Evolutionary conservation across 2,797 vertebrate species (phyloP).

Genomic region (Scyliorhinus canicula): DNA sequence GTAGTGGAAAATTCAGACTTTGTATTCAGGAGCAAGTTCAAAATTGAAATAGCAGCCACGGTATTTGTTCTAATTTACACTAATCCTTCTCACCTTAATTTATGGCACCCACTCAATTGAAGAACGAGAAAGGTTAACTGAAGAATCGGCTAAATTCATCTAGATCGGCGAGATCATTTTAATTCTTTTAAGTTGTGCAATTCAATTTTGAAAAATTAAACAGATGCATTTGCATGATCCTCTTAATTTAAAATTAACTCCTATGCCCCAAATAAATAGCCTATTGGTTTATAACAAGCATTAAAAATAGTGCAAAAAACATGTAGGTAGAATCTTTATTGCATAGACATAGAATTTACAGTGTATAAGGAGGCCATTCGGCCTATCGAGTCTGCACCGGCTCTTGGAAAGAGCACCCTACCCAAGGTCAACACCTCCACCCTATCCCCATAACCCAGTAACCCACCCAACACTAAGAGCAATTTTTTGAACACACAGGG

Average conservation of each 20-base stretch:
- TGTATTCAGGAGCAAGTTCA: background rate
- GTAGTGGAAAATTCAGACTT: background rate
- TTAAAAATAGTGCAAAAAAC: background rate
- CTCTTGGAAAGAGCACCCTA: too few relatives aligned
- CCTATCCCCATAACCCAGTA: too few relatives aligned
- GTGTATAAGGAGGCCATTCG: too few relatives aligned
- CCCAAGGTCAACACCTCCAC: too few relatives aligned
- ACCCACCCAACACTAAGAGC: too few relatives aligned
- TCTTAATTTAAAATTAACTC: background rate
- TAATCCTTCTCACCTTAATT: background rate
- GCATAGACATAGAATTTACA: too few relatives aligned
- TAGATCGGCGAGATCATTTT: background rate
- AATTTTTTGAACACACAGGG: too few relatives aligned
- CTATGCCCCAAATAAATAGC: background rate
- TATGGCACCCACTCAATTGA: background rate
- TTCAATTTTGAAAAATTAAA: background rate
- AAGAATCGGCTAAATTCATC: background rate
- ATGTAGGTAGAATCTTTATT: background rate
- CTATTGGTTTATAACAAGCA: background rate
- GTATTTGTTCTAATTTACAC: background rate
- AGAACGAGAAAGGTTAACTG: background rate
- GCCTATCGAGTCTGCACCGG: too few relatives aligned
- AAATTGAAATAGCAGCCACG: background rate
- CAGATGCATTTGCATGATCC: background rate
- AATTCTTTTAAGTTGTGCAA: background rate